phyloP scores from a whole-genome alignment of 2,797 vertebrate genomes.

The Etheostoma perlongum region DNA sequence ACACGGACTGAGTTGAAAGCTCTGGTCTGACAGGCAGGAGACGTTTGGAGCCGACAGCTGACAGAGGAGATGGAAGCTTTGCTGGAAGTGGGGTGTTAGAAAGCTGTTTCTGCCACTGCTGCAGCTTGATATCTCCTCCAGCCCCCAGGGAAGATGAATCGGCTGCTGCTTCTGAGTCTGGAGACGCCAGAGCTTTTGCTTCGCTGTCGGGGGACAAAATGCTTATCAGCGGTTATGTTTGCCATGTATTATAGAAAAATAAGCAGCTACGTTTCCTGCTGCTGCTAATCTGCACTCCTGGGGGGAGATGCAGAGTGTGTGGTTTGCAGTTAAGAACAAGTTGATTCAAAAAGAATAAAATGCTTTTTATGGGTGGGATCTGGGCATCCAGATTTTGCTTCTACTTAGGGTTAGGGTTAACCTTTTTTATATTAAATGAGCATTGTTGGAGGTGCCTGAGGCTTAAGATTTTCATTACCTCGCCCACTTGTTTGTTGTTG shows the following conservation, averaged over 20 bases:
- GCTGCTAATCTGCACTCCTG: slow-evolving; percentile 24
- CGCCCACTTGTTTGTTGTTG: too few species aligned
- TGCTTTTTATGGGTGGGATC: slow-evolving; percentile 1
- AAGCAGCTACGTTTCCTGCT: slow-evolving; percentile 45
- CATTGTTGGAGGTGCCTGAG: too few species aligned
- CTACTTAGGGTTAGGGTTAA: too few species aligned
- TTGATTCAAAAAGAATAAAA: slow-evolving; percentile 22
- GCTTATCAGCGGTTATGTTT: slow-evolving; percentile 50
- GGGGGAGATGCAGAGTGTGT: slow-evolving; percentile 16
- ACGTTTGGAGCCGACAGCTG: slow-evolving; percentile 75
- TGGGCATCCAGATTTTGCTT: not conserved
- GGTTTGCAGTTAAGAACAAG: slow-evolving; percentile 18
- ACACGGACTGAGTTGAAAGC: slow-evolving; percentile 47
- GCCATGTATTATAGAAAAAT: slow-evolving; percentile 54
- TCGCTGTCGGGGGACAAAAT: slow-evolving; percentile 46
- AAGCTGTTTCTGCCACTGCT: slow-evolving; percentile 49
- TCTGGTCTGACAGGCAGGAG: slow-evolving; percentile 60
- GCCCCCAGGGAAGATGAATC: slow-evolving; percentile 64
- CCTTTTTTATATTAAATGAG: too few species aligned
- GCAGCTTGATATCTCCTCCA: slow-evolving; percentile 68
- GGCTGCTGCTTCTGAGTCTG: slow-evolving; percentile 49
- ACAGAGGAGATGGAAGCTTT: slow-evolving; percentile 73
- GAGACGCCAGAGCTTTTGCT: slow-evolving; percentile 48
- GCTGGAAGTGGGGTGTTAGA: slow-evolving; percentile 54
- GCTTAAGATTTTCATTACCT: too few species aligned